Evolutionary conservation across 2,797 vertebrate genomes (phyloP).

Genomic region (Paguma larvata): DNA sequence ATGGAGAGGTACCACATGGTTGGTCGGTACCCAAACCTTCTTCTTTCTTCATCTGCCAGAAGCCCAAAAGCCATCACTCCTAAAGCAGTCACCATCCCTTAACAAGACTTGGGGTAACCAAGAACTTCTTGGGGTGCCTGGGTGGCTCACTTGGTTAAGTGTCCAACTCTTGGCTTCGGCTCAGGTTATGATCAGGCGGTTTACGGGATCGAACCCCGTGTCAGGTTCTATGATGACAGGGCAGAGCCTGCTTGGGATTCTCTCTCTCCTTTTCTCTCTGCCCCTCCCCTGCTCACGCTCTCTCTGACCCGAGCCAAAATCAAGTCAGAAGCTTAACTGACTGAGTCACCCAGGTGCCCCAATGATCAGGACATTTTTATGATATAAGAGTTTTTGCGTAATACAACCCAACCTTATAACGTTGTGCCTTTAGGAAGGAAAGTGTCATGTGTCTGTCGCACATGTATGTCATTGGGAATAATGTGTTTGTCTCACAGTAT

Average conservation of each 20-base stretch:
- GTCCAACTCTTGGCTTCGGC: too few relatives aligned
- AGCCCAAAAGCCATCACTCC: neutral
- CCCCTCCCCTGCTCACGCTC: too few relatives aligned
- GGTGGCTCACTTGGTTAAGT: too few relatives aligned
- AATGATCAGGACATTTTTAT: neutral
- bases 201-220: too few relatives aligned
- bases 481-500: neutral
- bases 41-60: neutral
- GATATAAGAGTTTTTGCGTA: neutral
- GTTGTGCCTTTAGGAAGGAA: neutral
- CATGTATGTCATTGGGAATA: neutral
- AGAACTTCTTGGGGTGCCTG: neutral
- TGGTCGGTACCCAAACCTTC: neutral
- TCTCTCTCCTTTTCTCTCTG: too few relatives aligned
- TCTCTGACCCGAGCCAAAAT: too few relatives aligned
- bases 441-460: too few relatives aligned
- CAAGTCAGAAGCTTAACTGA: too few relatives aligned
- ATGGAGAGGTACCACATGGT: neutral
- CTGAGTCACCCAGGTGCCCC: too few relatives aligned
- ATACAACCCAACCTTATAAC: neutral
- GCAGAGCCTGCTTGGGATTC: too few relatives aligned
- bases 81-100: neutral
- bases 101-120: neutral
- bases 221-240: too few relatives aligned
- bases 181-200: too few relatives aligned